phyloP scores from a whole-genome alignment of 2,113 vertebrate genomes.

The Neoarius graeffei region DNA sequence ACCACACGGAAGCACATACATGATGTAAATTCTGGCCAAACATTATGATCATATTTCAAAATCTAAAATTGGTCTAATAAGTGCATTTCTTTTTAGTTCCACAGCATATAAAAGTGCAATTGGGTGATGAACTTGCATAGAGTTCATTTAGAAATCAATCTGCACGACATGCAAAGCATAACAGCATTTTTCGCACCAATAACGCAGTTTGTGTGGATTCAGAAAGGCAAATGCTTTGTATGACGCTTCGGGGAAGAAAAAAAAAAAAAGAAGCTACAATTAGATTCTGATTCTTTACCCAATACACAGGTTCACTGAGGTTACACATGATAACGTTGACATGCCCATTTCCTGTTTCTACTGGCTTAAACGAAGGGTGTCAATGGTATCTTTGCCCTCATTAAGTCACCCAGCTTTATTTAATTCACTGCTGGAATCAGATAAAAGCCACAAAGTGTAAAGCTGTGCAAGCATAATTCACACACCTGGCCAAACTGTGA shows the following conservation, averaged over 20 bases:
- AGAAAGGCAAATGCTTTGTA: background rate
- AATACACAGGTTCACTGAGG: background rate
- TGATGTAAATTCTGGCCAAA: background rate
- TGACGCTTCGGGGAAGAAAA: background rate
- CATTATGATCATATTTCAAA: background rate
- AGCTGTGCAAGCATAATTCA: conserved; percentile 9
- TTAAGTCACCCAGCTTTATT: conserved; percentile 8
- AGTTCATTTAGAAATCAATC: no score
- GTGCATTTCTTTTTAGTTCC: no score
- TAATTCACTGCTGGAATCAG: conserved; percentile 1
- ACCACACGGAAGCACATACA: background rate
- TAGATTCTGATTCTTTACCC: background rate
- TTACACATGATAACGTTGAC: background rate
- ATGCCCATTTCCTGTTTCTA: background rate
- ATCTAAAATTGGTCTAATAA: background rate
- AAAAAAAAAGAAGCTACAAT: background rate
- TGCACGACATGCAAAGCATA: background rate
- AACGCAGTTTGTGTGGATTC: background rate
- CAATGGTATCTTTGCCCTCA: background rate
- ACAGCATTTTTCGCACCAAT: background rate
- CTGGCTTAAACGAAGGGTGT: background rate
- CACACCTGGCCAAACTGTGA: conserved; percentile 14
- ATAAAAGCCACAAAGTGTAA: background rate
- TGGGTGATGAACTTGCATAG: background rate
- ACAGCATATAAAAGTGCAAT: background rate